Evolutionary conservation across 2,888 invertebrate genomes (phyloP), one percentile per base, ranked within the genome.

Genomic region (Hylaea fasciaria): DNA sequence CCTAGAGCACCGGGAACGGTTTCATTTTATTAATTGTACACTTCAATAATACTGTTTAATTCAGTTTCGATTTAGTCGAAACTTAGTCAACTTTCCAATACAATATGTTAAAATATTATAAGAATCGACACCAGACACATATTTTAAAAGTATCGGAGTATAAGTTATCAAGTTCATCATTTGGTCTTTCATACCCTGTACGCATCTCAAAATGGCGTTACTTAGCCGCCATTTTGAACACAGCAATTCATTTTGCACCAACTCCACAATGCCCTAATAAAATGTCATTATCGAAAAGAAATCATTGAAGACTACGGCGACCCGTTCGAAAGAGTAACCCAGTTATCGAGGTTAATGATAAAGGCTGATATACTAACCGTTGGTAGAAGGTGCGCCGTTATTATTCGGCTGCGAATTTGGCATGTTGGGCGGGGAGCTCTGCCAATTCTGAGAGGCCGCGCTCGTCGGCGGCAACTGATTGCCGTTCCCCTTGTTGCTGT

Each of bases 381-480:
- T 91, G 76, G 81, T 89, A 61, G 88, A 79, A 67, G 91, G 89
- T 74, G 88, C 87, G 77, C 85, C 88, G 77, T 90, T 91, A 77
- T 91, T 91, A 82, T 91, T 92, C 68, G 90, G 82, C 78, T 88
- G 91, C 69, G 90, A 79, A 81, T 86, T 89, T 83, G 89, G 89
- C 88, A 91, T 89, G 81, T 86, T 91, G 60, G 87, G 84, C 61
- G 88, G 86, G 66, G 88, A 84, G 73, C 79, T 83, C 77, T 89
- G 91, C 91, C 91, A 91, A 85, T 80, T 87, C 74, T 87, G 87
- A 62, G 89, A 80, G 64, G 87, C 74, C 65, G 79, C 88, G 70
- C 88, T 90, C 55, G 90, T 86, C 48, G 91, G 89, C 68, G 91
- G 91, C 71, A 89, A 80, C 78, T 83, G 89, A 75, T 87, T 91